phyloP scores from a whole-genome alignment of 2,113 vertebrate genomes.

The Hemichromis elongatus region DNA sequence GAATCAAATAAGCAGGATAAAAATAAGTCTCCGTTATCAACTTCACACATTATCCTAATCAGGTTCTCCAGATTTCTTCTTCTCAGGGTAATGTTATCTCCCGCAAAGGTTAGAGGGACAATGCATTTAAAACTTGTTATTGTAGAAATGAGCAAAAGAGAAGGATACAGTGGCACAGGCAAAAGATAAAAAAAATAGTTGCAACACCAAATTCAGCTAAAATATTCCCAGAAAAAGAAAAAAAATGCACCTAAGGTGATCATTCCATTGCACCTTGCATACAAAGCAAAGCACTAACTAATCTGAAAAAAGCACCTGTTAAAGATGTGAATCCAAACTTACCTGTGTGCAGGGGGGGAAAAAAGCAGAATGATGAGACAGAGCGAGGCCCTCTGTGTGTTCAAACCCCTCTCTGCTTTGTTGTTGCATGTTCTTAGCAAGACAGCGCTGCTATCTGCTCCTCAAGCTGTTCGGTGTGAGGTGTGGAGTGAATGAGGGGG shows the following conservation, averaged over 20 bases:
- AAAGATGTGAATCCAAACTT: background rate
- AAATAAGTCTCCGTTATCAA: background rate
- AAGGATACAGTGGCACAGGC: background rate
- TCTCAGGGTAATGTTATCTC: background rate
- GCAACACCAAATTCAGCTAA: background rate
- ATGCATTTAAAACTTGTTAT: background rate
- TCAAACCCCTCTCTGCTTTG: background rate
- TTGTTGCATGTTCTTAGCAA: slow-evolving; percentile 45
- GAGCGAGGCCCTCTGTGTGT: background rate
- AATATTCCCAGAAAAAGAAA: background rate
- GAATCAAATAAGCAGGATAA: slow-evolving; percentile 9
- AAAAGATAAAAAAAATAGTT: background rate
- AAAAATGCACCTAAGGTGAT: background rate
- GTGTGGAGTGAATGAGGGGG: slow-evolving; percentile 10
- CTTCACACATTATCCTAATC: background rate
- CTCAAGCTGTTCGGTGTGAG: slow-evolving; percentile 40
- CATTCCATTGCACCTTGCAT: background rate
- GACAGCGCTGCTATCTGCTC: slow-evolving; percentile 17
- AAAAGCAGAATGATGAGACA: background rate
- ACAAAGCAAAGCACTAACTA: background rate
- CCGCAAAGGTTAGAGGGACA: background rate
- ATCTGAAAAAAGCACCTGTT: background rate
- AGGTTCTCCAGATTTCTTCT: background rate
- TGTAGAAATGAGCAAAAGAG: background rate
- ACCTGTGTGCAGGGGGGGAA: slow-evolving; percentile 8